Evolutionary conservation across 2,888 invertebrate genomes (phyloP).

Genomic region (Caenorhabditis doughertyi): DNA sequence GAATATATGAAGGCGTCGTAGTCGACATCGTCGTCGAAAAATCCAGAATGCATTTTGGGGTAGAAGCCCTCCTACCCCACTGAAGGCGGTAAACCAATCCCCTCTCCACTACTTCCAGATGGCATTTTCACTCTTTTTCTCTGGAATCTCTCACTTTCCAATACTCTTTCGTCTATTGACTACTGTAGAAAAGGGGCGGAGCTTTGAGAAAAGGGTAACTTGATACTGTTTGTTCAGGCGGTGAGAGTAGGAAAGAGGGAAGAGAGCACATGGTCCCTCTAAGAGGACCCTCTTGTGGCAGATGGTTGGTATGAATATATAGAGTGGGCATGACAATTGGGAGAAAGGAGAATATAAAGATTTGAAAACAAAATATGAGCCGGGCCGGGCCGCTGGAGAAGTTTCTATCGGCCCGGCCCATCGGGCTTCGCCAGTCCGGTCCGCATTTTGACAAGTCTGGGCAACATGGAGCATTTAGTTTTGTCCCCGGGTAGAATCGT

Average conservation of each 20-base stretch:
- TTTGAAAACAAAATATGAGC: too few species aligned
- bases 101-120: slow-evolving; percentile 2
- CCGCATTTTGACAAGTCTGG: too few species aligned
- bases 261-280: neutral
- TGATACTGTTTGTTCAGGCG: slow-evolving; percentile 5
- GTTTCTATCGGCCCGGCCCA: too few species aligned
- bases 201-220: neutral
- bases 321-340: neutral
- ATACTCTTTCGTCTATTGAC: neutral
- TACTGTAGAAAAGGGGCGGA: slow-evolving; percentile 4
- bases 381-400: too few species aligned
- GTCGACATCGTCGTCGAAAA: neutral
- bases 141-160: neutral
- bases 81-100: slow-evolving; percentile 11
- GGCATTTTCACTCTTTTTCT: slow-evolving; percentile 5
- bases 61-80: neutral
- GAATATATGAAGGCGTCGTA: neutral
- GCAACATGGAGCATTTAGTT: too few species aligned
- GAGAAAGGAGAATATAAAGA: neutral
- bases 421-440: too few species aligned
- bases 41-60: slow-evolving; percentile 19
- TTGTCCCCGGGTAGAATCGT: too few species aligned
- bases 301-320: neutral
- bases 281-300: neutral
- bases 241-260: neutral